Conservation (phyloP, 1,140 invertebrate species). For the Neodiprion lecontei region DNA sequence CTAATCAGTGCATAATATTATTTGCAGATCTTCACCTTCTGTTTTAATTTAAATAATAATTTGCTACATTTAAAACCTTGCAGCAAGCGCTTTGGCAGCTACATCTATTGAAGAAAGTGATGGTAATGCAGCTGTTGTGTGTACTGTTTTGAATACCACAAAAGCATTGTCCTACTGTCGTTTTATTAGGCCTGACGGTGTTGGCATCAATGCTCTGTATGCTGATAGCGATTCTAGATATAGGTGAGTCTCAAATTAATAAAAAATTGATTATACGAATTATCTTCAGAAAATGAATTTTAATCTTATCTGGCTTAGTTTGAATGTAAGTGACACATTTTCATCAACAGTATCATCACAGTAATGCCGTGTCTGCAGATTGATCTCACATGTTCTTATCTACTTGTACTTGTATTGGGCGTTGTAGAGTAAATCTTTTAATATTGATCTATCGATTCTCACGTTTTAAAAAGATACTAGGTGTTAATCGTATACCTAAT, state of each 20-base stretch:
- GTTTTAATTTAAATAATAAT: not conserved
- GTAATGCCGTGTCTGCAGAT: not conserved
- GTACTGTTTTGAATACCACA: not conserved
- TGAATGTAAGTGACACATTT: not conserved
- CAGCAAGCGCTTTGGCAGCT: not conserved
- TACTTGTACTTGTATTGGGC: too few species aligned
- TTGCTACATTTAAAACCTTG: not conserved
- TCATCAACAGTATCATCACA: not conserved
- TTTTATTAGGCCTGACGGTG: slow-evolving; percentile 8
- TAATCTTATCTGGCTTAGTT: too few species aligned
- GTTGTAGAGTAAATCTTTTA: too few species aligned
- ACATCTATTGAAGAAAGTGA: not conserved
- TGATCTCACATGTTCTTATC: too few species aligned
- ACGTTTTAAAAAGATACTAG: too few species aligned
- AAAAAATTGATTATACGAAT: not conserved
- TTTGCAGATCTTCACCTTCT: not conserved
- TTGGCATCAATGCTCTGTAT: slow-evolving; percentile 9
- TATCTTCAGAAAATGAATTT: not conserved
- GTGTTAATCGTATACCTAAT: too few species aligned
- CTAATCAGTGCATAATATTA: not conserved
- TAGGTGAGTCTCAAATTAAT: not conserved
- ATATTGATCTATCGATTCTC: too few species aligned
- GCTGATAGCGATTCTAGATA: not conserved
- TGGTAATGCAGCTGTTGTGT: not conserved
- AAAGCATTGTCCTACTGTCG: slow-evolving; percentile 11